Base-by-base conservation (phyloP, 2,888 invertebrate species). In the Tipula lateralis region DNA sequence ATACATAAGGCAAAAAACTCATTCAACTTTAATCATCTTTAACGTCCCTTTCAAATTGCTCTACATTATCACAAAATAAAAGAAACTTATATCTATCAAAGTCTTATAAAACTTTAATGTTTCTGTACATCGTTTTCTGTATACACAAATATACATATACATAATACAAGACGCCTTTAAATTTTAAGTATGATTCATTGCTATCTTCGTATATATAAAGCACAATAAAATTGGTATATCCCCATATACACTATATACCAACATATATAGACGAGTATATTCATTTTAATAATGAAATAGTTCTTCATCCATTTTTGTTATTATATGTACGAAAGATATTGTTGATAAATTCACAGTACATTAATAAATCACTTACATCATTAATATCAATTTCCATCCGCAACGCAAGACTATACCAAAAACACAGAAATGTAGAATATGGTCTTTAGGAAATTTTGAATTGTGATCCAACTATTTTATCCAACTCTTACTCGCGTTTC, bases 1-100 rank as follows among this genome's bases (percentile, higher is more conserved):
- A n/a, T n/a, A 36, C 9, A 36, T 6, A 36, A 36, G 12, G 24
- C n/a, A 24, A 66, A 66, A 66, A 66, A 24, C 24, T 66, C 66
- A 66, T 66, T 66, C 66, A 66, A 66, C 66, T 66, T 66, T 66
- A 66, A 66, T 66, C 66, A 66, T 66, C 66, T 66, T 66, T 66
- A 66, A 66, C 66, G 66, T 66, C 66, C 66, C 24, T 66, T 66
- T 66, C 24, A 66, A 66, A 66, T 66, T 66, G 66, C 66, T 13
- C 66, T 7, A 66, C 9, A 66, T 66, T 66, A 66, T 24, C 66
- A 66, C 66, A 66, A 66, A 66, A 66, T 24, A 66, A 66, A 66
- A 66, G 1, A 24, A 19, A 24, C 66, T 66, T 24, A 24, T 24
- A 66, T 66, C 19, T 66, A 66, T 66, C 66, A 66, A 66, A 66